Percentiles rank a stretch among this genome's conserved stretches.
phyloP scores from a whole-genome alignment of 1,140 invertebrate species.

The Halesus radiatus region DNA sequence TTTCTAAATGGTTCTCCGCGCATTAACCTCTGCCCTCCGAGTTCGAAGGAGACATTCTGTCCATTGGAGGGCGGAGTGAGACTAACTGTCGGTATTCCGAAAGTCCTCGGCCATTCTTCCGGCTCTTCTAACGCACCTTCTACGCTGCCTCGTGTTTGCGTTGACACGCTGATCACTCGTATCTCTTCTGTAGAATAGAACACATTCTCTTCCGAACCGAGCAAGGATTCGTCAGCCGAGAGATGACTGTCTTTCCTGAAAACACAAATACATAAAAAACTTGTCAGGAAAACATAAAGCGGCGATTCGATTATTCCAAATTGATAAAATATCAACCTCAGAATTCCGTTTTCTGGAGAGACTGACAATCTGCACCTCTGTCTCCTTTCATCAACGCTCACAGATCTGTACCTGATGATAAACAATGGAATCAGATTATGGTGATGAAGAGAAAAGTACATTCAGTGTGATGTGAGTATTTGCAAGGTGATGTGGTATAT shows the following conservation, averaged over 20 bases:
- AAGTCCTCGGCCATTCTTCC: slow-evolving; percentile 33
- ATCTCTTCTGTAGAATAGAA: neutral
- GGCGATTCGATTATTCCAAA: neutral
- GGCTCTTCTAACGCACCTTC: slow-evolving; percentile 11
- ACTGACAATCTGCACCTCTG: slow-evolving; percentile 33
- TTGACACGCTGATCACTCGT: slow-evolving; percentile 19
- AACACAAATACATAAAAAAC: neutral
- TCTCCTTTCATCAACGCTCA: slow-evolving; percentile 38
- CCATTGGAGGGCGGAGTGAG: slow-evolving; percentile 44
- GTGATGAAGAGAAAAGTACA: slow-evolving; percentile 7
- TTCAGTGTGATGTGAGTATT: too few species aligned
- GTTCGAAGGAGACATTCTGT: slow-evolving; percentile 49
- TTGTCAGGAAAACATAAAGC: neutral
- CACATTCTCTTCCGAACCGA: neutral
- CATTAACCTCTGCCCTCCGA: slow-evolving; percentile 8
- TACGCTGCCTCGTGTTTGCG: slow-evolving; percentile 26
- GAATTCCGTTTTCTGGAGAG: slow-evolving; percentile 30
- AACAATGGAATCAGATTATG: slow-evolving; percentile 10
- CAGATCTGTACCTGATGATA: slow-evolving; percentile 28
- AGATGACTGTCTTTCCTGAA: slow-evolving; percentile 10
- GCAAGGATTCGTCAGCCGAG: neutral
- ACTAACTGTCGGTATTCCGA: slow-evolving; percentile 47
- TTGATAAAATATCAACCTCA: slow-evolving; percentile 32
- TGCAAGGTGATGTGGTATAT: too few species aligned
- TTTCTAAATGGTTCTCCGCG: slow-evolving; percentile 35